Conservation (phyloP, 92 coral and sea anemone genomes). For the Parazoanthus darwini region DNA sequence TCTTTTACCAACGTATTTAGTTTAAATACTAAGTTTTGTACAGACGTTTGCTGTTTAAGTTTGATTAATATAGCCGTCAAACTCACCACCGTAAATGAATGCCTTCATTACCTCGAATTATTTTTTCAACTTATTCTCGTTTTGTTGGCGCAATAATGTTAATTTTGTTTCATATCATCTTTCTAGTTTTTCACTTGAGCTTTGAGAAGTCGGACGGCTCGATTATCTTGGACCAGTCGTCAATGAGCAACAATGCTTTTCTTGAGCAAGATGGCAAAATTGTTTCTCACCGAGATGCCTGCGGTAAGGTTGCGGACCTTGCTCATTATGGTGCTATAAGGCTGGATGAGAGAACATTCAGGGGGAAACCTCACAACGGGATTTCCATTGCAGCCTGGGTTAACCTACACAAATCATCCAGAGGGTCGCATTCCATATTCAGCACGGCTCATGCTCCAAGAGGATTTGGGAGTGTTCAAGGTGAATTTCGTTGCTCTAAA, state of each 20-base stretch:
- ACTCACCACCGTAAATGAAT: no score
- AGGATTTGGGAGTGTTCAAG: slow-evolving; percentile 6
- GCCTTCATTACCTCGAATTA: neutral
- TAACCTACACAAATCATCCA: slow-evolving; percentile 66
- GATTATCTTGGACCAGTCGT: slow-evolving; percentile 81
- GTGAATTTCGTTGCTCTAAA: neutral
- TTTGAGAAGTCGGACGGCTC: slow-evolving; percentile 78
- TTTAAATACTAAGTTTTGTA: no score
- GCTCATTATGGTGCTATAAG: slow-evolving; percentile 81
- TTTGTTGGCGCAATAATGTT: neutral
- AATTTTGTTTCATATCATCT: neutral
- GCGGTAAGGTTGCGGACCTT: slow-evolving; percentile 86
- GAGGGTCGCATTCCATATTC: slow-evolving; percentile 88
- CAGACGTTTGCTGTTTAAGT: no score
- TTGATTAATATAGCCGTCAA: no score
- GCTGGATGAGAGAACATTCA: slow-evolving; percentile 81
- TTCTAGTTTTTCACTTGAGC: slow-evolving; percentile 74
- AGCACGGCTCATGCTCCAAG: slow-evolving; percentile 83
- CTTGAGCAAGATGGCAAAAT: slow-evolving; percentile 79
- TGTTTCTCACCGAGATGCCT: slow-evolving; percentile 67
- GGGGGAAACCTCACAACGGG: slow-evolving; percentile 85
- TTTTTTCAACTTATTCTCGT: no score
- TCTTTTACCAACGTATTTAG: no score
- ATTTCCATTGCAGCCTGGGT: slow-evolving; percentile 88
- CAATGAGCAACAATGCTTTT: slow-evolving; percentile 91